phyloP scores from a whole-genome alignment of 2,113 vertebrate genomes.

The Hydropotes inermis region DNA sequence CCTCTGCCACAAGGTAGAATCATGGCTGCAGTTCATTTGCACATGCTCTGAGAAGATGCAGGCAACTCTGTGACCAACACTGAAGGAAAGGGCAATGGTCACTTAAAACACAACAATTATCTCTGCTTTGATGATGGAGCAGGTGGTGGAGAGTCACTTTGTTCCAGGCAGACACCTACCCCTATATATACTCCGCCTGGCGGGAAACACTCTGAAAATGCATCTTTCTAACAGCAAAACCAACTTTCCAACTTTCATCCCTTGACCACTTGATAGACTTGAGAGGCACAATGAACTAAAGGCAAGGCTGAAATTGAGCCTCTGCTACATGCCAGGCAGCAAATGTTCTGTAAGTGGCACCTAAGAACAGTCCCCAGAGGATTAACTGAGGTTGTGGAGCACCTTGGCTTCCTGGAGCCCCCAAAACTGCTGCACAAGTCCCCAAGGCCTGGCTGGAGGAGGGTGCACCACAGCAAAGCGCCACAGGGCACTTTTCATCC shows the following conservation, averaged over 20 bases:
- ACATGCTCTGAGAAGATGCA: neutral
- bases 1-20: neutral
- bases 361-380: neutral
- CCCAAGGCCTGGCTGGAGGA: neutral
- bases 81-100: accelerated
- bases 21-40: neutral
- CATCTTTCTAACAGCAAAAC: neutral
- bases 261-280: neutral
- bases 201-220: neutral
- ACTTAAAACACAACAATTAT: neutral
- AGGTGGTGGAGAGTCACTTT: neutral
- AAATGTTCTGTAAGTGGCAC: neutral
- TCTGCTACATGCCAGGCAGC: neutral
- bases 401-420: neutral
- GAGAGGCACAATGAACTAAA: neutral
- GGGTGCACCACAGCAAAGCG: neutral
- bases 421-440: accelerated
- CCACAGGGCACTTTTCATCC: neutral
- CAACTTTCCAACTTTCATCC: neutral
- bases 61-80: neutral
- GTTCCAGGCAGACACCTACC: neutral
- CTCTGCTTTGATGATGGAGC: neutral
- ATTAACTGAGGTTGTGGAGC: neutral
- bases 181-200: neutral
- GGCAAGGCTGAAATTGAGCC: too few species aligned